Percentiles rank a stretch among this genome's conserved stretches.
Evolutionary conservation across 2,888 invertebrate species (phyloP).

Genomic region (Ganaspis brasiliensis): DNA sequence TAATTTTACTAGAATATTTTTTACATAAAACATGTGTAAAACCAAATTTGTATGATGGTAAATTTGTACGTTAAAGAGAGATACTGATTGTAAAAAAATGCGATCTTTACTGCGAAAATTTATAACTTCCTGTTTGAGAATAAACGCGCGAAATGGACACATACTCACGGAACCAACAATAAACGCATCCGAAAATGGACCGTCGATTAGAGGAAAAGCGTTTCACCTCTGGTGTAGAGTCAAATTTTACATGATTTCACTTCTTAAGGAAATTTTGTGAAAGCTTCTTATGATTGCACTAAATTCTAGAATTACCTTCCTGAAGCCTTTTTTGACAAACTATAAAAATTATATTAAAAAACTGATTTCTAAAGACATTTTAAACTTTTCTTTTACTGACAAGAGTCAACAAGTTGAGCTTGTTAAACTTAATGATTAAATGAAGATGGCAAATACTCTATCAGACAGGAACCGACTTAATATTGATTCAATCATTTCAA

Average conservation of each 20-base stretch:
- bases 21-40: too few relatives aligned
- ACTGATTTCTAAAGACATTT: neutral
- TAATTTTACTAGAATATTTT: neutral
- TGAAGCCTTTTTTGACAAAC: conserved; percentile 2
- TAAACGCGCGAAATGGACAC: neutral
- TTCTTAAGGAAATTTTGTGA: conserved; percentile 15
- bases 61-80: neutral
- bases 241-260: conserved; percentile 6
- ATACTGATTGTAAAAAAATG: neutral
- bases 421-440: neutral
- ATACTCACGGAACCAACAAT: conserved; percentile 25
- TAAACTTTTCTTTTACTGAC: neutral
- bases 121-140: neutral
- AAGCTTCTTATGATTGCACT: neutral
- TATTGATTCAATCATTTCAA: conserved; percentile 13
- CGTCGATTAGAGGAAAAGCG: conserved; percentile 9
- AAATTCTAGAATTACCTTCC: neutral
- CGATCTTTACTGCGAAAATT: neutral
- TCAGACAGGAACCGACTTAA: neutral
- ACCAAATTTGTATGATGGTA: too few relatives aligned
- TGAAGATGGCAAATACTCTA: neutral
- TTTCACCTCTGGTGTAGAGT: neutral
- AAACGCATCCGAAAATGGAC: conserved; percentile 16
- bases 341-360: neutral
- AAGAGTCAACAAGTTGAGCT: neutral